These are phyloP conservation scores for Neodiprion fabricii DNA, from an alignment of 1,140 invertebrate species.

Conservation along the genomic window DNA sequence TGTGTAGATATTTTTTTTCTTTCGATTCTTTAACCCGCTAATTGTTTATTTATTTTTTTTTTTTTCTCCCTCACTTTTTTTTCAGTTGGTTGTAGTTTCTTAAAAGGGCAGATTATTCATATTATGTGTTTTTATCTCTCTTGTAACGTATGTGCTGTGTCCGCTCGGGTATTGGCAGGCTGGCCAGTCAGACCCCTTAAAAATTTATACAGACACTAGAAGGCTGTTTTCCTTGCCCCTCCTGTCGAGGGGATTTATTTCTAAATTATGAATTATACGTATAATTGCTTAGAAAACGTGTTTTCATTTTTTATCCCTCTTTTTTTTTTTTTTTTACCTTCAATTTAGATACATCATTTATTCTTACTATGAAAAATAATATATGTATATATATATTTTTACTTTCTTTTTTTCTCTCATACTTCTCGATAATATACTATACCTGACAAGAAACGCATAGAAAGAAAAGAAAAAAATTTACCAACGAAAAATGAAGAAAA, in stretches of 20 bases:
- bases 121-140: conserved; percentile 13
- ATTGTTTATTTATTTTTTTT: background rate
- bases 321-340: background rate
- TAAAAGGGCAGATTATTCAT: conserved; percentile 5
- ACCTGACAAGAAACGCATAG: too few species aligned
- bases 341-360: background rate
- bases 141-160: conserved; percentile 26
- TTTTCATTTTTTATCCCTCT: background rate
- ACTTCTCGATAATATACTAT: too few species aligned
- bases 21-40: background rate
- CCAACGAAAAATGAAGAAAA: conserved; percentile 5
- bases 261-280: background rate
- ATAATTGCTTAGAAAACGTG: background rate
- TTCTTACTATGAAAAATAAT: too few species aligned
- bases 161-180: conserved; percentile 30
- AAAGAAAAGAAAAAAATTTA: background rate
- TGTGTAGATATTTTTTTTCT: background rate
- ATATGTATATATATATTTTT: background rate
- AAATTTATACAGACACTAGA: conserved; percentile 8
- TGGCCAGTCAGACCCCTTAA: conserved; percentile 22
- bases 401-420: background rate
- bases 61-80: background rate
- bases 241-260: background rate
- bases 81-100: background rate
- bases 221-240: background rate